Percentiles rank a stretch among this genome's conserved stretches.
These are phyloP conservation scores for Oceanodroma tethys DNA, from an alignment of 2,113 vertebrate species.

Conservation along the genomic window DNA sequence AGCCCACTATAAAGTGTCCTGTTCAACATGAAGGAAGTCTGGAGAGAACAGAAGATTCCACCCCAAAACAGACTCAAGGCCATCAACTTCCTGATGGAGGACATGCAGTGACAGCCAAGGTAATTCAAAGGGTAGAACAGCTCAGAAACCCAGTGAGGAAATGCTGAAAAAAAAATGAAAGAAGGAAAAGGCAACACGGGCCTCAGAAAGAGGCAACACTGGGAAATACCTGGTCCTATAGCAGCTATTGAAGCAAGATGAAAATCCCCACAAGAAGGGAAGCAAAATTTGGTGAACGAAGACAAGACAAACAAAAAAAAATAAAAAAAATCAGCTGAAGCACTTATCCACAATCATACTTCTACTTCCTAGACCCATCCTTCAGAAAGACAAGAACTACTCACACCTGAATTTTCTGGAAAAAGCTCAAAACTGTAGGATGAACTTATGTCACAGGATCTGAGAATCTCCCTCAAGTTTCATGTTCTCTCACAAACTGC, in stretches of 20 bases:
- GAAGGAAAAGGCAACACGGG: not conserved
- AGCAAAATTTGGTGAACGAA: not conserved
- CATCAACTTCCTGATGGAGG: not conserved
- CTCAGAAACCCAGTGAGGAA: not conserved
- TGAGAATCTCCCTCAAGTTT: not conserved
- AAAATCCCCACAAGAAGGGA: not conserved
- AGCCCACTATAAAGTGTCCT: not conserved
- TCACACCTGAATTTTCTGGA: not conserved
- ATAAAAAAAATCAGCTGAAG: not conserved
- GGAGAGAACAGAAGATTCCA: not conserved
- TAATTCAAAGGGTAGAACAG: not conserved
- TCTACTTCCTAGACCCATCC: not conserved
- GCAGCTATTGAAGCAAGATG: not conserved
- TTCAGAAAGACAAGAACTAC: not conserved
- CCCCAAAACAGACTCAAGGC: not conserved
- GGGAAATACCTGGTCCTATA: not conserved
- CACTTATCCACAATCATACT: not conserved
- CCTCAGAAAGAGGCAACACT: not conserved
- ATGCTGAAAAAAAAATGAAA: not conserved
- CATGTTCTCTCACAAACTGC: not conserved
- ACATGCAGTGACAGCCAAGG: accelerated
- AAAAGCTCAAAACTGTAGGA: not conserved
- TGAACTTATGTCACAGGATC: not conserved
- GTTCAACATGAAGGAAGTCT: not conserved
- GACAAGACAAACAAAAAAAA: too few species aligned